Evolutionary conservation across 2,797 vertebrate species (phyloP), one percentile per base, ranked within the genome.

Genomic region (Cuculus canorus): DNA sequence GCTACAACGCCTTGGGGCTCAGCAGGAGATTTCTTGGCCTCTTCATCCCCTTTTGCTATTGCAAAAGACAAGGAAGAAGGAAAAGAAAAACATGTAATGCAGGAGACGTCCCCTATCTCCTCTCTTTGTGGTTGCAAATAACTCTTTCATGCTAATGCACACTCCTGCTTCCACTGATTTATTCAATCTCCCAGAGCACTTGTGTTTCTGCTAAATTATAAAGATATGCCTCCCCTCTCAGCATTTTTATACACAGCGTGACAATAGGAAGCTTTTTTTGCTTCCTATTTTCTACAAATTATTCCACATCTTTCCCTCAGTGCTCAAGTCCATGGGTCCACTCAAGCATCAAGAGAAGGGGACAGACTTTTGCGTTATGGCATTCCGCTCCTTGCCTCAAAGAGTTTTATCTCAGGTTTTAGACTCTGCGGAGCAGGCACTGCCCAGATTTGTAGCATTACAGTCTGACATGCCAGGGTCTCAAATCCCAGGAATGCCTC

Each of bases 391-490:
- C 33, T 77, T 77, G 5, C 8, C 39, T 35, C 41, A 52, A 41
- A 82, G 5, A 7, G 21, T 24, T 60, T 71, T 65, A 65, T 14
- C 37, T 59, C 15, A 25, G 6, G 4, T 68, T 61, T 89, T 33
- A 39, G 27, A 7, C 24, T 30, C 22, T 3, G 1, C 28, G 32
- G 7, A 47, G 45, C 4, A 1, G 18, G 10, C 14, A 43, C 7
- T 47, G 22, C 27, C 50, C n/a, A 3, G 2, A 22, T 91, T 83
- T 60, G 35, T 45, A 19, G 5, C 5, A 2, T 33, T n/a, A 32
- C 16, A 32, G 16, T 28, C 54, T 39, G 35, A 53, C 52, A 61
- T 1, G 0, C 8, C 59, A 69, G 47, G 28, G 6, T 35, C 14
- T 35, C 14, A 23, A 8, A 52, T 43, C 22, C 14, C 30, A 50